phyloP scores from a whole-genome alignment of 2,888 invertebrate species.

The Drosophila peninsularis region DNA sequence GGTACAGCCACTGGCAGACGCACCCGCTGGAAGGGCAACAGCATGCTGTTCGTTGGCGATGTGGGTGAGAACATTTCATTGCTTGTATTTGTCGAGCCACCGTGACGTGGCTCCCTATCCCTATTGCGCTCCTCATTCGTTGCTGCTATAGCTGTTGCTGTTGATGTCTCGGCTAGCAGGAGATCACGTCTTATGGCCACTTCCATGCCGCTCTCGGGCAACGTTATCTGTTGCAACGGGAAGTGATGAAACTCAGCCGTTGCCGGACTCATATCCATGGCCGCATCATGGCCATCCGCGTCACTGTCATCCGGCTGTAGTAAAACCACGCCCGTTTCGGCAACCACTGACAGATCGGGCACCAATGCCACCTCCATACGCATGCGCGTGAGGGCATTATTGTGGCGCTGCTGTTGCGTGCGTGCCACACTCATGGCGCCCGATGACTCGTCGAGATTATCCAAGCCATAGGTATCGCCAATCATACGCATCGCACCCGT shows the following conservation, averaged over 20 bases:
- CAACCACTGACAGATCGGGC: constrained; percentile 84
- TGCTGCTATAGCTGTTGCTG: constrained; percentile 19
- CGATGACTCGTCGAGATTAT: constrained; percentile 66
- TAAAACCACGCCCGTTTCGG: constrained; percentile 83
- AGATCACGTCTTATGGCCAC: constrained; percentile 83
- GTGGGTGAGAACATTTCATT: constrained; percentile 84
- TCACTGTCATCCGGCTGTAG: constrained; percentile 80
- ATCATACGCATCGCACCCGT: constrained; percentile 80
- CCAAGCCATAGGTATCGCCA: constrained; percentile 82
- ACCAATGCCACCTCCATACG: constrained; percentile 85
- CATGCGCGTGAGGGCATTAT: constrained; percentile 53
- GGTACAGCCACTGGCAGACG: constrained; percentile 84
- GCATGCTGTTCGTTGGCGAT: constrained; percentile 79
- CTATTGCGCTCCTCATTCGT: constrained; percentile 42
- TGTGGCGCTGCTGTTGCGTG: constrained; percentile 43
- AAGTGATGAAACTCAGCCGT: constrained; percentile 80
- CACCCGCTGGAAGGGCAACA: constrained; percentile 84
- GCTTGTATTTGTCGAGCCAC: constrained; percentile 25
- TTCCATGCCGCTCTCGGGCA: constrained; percentile 84
- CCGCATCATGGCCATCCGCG: constrained; percentile 61
- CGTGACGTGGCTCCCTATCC: constrained; percentile 3
- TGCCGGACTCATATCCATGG: constrained; percentile 73
- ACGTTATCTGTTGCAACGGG: constrained; percentile 81
- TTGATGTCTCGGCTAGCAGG: constrained; percentile 63
- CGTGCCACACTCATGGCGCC: constrained; percentile 65